phyloP scores from a whole-genome alignment of 2,113 vertebrate species.

The Cyanoramphus novaezelandiae region DNA sequence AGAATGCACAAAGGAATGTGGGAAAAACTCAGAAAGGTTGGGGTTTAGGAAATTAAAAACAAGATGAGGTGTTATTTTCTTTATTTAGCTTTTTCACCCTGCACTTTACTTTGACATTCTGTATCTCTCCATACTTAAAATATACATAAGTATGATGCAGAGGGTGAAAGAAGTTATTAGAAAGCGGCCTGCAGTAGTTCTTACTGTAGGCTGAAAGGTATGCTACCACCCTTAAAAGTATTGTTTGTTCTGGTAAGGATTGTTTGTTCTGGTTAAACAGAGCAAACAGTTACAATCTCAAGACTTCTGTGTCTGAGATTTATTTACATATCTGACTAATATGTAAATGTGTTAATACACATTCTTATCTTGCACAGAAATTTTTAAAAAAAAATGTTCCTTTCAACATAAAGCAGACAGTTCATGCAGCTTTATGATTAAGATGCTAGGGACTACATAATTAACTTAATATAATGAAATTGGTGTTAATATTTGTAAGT shows the following conservation, averaged over 20 bases:
- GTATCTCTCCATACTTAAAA: not conserved
- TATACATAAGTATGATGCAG: not conserved
- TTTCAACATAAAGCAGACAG: not conserved
- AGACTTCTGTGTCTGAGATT: not conserved
- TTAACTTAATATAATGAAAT: not conserved
- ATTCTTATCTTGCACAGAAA: not conserved
- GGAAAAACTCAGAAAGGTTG: not conserved
- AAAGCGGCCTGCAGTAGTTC: not conserved
- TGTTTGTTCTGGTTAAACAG: not conserved
- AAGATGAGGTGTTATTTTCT: not conserved
- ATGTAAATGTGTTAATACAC: not conserved
- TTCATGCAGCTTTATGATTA: not conserved
- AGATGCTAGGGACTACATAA: not conserved
- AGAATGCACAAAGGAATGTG: not conserved
- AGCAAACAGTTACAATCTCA: not conserved
- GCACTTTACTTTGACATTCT: not conserved
- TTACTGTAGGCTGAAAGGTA: not conserved
- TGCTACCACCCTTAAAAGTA: not conserved
- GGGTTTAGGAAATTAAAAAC: not conserved
- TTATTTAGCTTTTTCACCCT: not conserved
- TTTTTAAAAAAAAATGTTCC: not conserved
- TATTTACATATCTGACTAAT: not conserved
- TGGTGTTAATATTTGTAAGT: not conserved
- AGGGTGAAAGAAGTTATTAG: not conserved
- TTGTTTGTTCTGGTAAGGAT: not conserved